phyloP scores from a whole-genome alignment of 2,113 vertebrate species.

The Tragelaphus imberbis region DNA sequence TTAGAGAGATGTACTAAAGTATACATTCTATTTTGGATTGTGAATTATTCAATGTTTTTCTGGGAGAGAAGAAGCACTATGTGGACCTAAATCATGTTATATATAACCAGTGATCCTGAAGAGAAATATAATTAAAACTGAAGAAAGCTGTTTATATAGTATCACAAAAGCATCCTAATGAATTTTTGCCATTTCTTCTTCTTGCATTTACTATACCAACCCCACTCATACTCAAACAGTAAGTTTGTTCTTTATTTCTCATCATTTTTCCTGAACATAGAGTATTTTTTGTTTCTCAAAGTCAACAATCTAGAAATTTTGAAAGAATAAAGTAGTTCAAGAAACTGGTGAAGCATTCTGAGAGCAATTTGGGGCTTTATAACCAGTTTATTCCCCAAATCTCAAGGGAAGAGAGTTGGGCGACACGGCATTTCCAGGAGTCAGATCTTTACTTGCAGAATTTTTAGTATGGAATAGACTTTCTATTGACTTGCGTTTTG shows the following conservation, averaged over 20 bases:
- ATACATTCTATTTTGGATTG: neutral
- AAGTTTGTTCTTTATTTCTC: neutral
- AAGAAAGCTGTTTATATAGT: neutral
- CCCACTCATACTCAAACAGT: neutral
- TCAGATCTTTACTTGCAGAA: neutral
- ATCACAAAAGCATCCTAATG: neutral
- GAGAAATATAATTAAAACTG: neutral
- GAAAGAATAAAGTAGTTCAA: constrained; percentile 1
- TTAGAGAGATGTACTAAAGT: neutral
- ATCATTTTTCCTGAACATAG: neutral
- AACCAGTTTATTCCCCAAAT: neutral
- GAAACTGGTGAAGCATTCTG: neutral
- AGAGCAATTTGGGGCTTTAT: neutral
- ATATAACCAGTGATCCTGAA: neutral
- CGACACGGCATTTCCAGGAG: neutral
- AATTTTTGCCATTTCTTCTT: neutral
- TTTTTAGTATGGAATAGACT: neutral
- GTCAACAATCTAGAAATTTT: neutral
- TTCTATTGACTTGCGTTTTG: neutral
- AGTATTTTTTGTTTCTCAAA: neutral
- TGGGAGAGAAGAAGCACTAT: neutral
- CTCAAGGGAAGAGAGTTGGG: neutral
- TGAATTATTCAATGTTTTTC: constrained; percentile 11
- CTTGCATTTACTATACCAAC: neutral
- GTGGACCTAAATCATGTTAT: neutral